These are phyloP conservation scores for Cyaniris semiargus DNA, from an alignment of 2,888 invertebrate species.

Conservation along the genomic window DNA sequence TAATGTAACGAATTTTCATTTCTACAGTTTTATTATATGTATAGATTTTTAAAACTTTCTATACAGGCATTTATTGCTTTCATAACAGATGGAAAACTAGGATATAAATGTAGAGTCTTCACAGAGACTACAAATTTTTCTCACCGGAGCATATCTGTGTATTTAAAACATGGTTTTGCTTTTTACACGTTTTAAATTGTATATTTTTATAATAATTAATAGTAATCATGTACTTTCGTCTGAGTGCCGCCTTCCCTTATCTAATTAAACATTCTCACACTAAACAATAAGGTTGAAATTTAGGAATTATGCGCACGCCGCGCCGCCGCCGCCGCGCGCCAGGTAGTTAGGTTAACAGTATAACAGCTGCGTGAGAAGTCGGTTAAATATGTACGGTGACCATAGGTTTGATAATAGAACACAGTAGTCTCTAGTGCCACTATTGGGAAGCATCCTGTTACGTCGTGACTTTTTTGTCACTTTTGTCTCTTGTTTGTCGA, in stretches of 20 bases:
- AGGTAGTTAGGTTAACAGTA: conserved; percentile 74
- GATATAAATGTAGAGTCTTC: background rate
- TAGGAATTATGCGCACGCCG: conserved; percentile 70
- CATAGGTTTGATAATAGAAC: conserved; percentile 40
- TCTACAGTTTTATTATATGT: too few relatives aligned
- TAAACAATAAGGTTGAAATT: conserved; percentile 78
- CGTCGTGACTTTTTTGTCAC: too few relatives aligned
- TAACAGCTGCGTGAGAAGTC: conserved; percentile 72
- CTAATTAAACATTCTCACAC: conserved; percentile 79
- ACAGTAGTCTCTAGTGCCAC: background rate
- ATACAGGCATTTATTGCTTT: background rate
- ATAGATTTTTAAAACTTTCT: too few relatives aligned
- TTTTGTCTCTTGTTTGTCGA: too few relatives aligned
- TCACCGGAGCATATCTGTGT: background rate
- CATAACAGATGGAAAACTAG: background rate
- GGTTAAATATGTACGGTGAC: conserved; percentile 61
- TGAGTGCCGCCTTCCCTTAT: conserved; percentile 69
- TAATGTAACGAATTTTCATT: too few relatives aligned
- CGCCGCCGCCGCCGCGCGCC: conserved; percentile 56
- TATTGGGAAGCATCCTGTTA: background rate
- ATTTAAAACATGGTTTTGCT: conserved; percentile 6
- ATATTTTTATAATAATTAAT: conserved; percentile 21
- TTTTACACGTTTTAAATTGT: background rate
- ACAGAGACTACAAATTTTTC: background rate
- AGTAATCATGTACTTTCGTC: conserved; percentile 34